phyloP scores from a whole-genome alignment of 35 echinoderm and acorn worm species.

The Diadema setosum region DNA sequence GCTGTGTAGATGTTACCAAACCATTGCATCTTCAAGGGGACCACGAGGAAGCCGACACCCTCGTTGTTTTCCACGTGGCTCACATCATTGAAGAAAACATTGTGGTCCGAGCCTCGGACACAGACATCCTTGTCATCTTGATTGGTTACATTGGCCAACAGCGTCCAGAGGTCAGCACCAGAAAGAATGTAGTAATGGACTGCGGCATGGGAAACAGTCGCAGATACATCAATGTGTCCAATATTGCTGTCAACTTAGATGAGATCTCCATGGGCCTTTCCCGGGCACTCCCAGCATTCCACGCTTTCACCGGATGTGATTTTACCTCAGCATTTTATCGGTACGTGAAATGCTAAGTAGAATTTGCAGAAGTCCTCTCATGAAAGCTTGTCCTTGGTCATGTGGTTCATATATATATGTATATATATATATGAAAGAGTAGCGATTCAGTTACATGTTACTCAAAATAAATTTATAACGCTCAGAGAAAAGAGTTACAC shows the following conservation, averaged over 20 bases:
- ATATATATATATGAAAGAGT: too few relatives aligned
- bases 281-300: constrained; percentile 10
- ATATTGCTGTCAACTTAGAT: constrained; percentile 26
- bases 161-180: not conserved
- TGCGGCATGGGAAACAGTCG: constrained; percentile 42
- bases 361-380: too few relatives aligned
- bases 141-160: constrained; percentile 18
- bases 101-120: constrained; percentile 52
- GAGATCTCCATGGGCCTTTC: constrained; percentile 9
- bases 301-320: constrained; percentile 35
- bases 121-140: constrained; percentile 45
- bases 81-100: constrained; percentile 9
- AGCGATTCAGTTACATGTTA: too few relatives aligned
- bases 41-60: constrained; percentile 27
- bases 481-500: too few relatives aligned
- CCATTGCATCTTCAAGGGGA: constrained; percentile 44
- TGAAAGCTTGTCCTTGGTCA: too few relatives aligned
- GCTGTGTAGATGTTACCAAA: constrained; percentile 17
- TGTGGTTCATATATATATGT: too few relatives aligned
- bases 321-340: constrained; percentile 51
- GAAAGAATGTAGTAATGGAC: constrained; percentile 11
- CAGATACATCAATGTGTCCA: constrained; percentile 25
- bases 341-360: too few relatives aligned
- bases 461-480: too few relatives aligned
- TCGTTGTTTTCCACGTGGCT: constrained; percentile 47